Conservation (phyloP, 2,888 invertebrate species). For the Epistrophe eligans region DNA sequence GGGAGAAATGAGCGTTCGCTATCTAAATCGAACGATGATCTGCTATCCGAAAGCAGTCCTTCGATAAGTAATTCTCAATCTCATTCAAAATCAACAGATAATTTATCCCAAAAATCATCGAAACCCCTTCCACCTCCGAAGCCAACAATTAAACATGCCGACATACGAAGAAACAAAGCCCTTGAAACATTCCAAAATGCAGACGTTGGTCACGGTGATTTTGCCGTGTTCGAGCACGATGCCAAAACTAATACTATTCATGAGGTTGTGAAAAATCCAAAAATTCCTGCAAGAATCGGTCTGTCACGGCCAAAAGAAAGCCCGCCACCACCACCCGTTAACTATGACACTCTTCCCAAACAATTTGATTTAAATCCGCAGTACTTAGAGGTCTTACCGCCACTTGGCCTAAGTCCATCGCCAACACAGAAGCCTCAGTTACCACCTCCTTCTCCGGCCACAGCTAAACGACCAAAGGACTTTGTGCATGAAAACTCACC, state of each 20-base stretch:
- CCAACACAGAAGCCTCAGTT: constrained; percentile 73
- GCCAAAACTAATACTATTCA: constrained; percentile 82
- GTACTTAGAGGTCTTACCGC: constrained; percentile 82
- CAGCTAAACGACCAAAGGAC: constrained; percentile 80
- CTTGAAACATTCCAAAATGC: constrained; percentile 82
- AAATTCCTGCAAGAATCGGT: constrained; percentile 70
- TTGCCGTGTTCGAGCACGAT: constrained; percentile 83
- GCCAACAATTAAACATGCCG: constrained; percentile 82
- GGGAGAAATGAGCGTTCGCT: constrained; percentile 76
- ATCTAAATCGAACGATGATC: constrained; percentile 81
- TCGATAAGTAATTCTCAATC: constrained; percentile 76
- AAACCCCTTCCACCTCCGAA: constrained; percentile 81
- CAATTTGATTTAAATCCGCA: constrained; percentile 77
- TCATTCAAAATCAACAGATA: constrained; percentile 79
- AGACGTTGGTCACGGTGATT: constrained; percentile 83
- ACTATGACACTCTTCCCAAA: constrained; percentile 81
- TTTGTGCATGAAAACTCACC: constrained; percentile 83
- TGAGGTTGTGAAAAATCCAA: constrained; percentile 78
- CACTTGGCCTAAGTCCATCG: constrained; percentile 75
- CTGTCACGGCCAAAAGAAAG: constrained; percentile 81
- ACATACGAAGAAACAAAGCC: constrained; percentile 81
- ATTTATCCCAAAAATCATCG: constrained; percentile 79
- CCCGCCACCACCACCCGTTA: constrained; percentile 84
- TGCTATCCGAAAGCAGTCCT: constrained; percentile 77
- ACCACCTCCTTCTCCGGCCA: constrained; percentile 78